phyloP scores from a whole-genome alignment of 1,140 invertebrate species.

The Drosophila ficusphila region DNA sequence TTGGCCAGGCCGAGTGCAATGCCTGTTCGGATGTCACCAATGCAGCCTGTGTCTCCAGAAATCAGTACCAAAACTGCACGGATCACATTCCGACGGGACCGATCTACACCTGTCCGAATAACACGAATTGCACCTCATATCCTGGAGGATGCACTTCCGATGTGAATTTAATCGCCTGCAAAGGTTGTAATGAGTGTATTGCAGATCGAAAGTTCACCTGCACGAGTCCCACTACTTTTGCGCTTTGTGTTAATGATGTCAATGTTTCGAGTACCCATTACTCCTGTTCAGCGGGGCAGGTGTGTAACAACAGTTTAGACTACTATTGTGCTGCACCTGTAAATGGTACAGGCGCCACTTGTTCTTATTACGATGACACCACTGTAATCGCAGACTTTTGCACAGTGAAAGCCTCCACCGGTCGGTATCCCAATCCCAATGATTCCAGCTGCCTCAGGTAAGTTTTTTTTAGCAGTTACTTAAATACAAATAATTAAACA shows the following conservation, averaged over 20 bases:
- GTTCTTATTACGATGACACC: background rate
- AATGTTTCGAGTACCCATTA: background rate
- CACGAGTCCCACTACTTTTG: conserved; percentile 9
- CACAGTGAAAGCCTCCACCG: background rate
- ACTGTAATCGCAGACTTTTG: conserved; percentile 13
- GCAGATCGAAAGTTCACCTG: background rate
- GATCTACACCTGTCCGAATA: conserved; percentile 13
- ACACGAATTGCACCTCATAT: conserved; percentile 4
- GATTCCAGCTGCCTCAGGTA: conserved; percentile 14
- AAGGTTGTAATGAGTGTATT: conserved; percentile 35
- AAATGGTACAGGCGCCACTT: conserved; percentile 12
- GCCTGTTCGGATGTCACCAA: conserved; percentile 1
- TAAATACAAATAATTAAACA: background rate
- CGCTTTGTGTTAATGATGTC: background rate
- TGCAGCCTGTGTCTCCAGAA: conserved; percentile 12
- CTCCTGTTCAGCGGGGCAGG: conserved; percentile 5
- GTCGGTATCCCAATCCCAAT: conserved; percentile 20
- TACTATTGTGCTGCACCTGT: conserved; percentile 22
- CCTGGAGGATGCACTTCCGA: background rate
- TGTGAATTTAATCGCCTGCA: background rate
- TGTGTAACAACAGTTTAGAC: conserved; percentile 20
- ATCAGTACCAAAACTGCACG: conserved; percentile 34
- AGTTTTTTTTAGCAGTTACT: background rate
- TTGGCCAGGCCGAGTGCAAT: conserved; percentile 32
- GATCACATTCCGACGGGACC: background rate